Evolutionary conservation across 2,888 invertebrate species (phyloP).

Genomic region (Polyploca ridens): DNA sequence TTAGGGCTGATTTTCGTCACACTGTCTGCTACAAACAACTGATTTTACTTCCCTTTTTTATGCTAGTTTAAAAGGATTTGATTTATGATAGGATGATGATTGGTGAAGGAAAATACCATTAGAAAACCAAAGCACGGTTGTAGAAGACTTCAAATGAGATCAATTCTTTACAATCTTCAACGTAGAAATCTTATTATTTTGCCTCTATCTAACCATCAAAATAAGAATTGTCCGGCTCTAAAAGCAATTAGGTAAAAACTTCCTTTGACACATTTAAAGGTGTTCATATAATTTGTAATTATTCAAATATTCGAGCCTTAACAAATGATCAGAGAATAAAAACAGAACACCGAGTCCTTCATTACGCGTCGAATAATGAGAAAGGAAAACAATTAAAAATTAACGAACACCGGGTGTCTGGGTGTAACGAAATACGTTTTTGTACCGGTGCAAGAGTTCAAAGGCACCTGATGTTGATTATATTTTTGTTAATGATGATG

Average conservation of each 20-base stretch:
- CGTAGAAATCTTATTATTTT: not conserved
- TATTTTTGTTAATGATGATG: not conserved
- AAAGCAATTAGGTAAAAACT: not conserved
- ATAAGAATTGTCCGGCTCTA: not conserved
- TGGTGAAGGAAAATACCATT: not conserved
- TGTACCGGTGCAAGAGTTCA: not conserved
- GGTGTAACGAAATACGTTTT: constrained; percentile 4
- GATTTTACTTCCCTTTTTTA: too few relatives aligned
- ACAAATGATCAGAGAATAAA: constrained; percentile 2
- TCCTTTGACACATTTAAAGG: not conserved
- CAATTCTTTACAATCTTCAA: too few relatives aligned
- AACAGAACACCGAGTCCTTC: constrained; percentile 5
- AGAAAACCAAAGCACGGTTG: too few relatives aligned
- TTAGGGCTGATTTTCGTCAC: too few relatives aligned
- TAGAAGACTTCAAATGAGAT: too few relatives aligned
- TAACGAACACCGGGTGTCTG: constrained; percentile 1
- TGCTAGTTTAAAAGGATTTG: too few relatives aligned
- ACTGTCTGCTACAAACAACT: too few relatives aligned
- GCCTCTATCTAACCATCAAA: not conserved
- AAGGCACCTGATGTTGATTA: not conserved
- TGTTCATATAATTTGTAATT: constrained; percentile 3
- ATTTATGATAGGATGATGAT: too few relatives aligned
- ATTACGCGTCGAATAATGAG: constrained; percentile 9
- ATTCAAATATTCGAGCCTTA: not conserved
- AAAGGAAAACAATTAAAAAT: constrained; percentile 8